Evolutionary conservation across 2,888 invertebrate genomes (phyloP).

Genomic region (Venustoraphidia nigricollis): DNA sequence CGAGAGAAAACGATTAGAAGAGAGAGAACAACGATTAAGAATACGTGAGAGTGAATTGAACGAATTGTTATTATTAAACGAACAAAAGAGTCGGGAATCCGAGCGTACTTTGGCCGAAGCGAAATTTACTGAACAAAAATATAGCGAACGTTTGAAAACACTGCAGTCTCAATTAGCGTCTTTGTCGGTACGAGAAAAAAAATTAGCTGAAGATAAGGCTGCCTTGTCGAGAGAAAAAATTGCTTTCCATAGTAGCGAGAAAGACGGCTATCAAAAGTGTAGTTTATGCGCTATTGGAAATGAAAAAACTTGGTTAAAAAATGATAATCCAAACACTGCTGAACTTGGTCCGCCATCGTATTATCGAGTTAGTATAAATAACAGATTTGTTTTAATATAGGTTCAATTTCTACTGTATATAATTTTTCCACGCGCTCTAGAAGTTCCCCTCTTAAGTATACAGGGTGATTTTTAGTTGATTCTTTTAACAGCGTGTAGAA

Average conservation of each 20-base stretch:
- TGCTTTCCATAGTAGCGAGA: slow-evolving; percentile 27
- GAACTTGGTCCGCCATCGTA: too few species aligned
- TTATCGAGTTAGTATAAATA: too few species aligned
- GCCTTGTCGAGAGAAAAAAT: slow-evolving; percentile 40
- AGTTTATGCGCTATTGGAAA: too few species aligned
- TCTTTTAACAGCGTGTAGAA: too few species aligned
- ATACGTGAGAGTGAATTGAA: slow-evolving; percentile 23
- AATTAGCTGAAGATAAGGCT: slow-evolving; percentile 43
- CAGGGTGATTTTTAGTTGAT: too few species aligned
- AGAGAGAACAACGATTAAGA: slow-evolving; percentile 9
- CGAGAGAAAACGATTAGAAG: not conserved
- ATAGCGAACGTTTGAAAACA: slow-evolving; percentile 38
- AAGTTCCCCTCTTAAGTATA: too few species aligned
- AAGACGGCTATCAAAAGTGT: too few species aligned
- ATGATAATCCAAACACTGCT: too few species aligned
- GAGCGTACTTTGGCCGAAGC: slow-evolving; percentile 30
- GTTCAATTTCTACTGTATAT: too few species aligned
- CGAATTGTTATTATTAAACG: slow-evolving; percentile 24
- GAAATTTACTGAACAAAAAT: slow-evolving; percentile 27
- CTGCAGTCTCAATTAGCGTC: slow-evolving; percentile 40
- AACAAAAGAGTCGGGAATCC: slow-evolving; percentile 37
- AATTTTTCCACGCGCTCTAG: too few species aligned
- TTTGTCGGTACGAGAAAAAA: slow-evolving; percentile 38
- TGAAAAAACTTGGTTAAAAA: too few species aligned
- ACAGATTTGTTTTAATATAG: too few species aligned